Percentiles rank a stretch among this genome's conserved stretches.
phyloP scores from a whole-genome alignment of 1,140 invertebrate genomes.

The Drosophila arawakana region DNA sequence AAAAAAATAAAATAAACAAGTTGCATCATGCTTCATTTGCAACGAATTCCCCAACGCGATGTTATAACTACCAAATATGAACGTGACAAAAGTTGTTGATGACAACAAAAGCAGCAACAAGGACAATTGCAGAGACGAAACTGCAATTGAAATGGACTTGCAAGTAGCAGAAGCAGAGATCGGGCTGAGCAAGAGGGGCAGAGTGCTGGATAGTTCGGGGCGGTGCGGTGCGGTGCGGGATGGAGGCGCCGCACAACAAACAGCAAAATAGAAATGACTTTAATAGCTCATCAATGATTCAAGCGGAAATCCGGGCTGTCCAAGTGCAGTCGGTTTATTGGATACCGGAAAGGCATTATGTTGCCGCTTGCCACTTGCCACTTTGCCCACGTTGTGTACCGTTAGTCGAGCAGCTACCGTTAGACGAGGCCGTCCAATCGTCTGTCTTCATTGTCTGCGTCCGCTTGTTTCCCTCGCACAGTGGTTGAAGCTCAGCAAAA shows the following conservation, averaged over 20 bases:
- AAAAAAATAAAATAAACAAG: neutral
- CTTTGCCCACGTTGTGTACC: neutral
- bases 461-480: neutral
- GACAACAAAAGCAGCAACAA: conserved; percentile 26
- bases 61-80: conserved; percentile 60
- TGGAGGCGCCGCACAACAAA: conserved; percentile 59
- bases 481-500: neutral
- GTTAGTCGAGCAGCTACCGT: conserved; percentile 24
- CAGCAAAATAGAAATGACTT: conserved; percentile 83
- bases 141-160: conserved; percentile 39
- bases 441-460: conserved; percentile 10
- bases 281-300: conserved; percentile 85
- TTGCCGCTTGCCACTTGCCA: conserved; percentile 32
- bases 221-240: conserved; percentile 5
- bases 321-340: conserved; percentile 83
- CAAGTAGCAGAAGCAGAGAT: neutral
- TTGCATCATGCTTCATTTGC: conserved; percentile 51
- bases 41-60: conserved; percentile 38
- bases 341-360: conserved; percentile 81
- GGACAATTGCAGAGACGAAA: conserved; percentile 7
- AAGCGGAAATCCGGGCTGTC: conserved; percentile 84
- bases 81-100: conserved; percentile 69
- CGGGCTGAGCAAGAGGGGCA: neutral
- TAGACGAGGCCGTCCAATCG: conserved; percentile 3
- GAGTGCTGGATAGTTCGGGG: neutral